Evolutionary conservation across 2,888 invertebrate species (phyloP), one percentile per base, ranked within the genome.

Genomic region (Cataglyphis cursor): DNA sequence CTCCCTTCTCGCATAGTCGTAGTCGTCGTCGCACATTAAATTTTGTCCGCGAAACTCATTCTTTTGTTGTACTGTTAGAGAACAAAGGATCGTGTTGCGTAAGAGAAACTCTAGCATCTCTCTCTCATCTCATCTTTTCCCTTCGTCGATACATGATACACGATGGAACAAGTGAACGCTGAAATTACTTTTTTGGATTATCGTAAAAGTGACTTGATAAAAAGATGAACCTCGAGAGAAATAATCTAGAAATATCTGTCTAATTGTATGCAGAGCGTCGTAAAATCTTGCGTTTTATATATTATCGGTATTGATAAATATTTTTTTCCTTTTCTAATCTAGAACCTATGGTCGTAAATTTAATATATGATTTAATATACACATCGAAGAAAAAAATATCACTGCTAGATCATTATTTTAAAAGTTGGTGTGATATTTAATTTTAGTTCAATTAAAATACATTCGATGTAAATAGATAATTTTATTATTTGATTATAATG

Each of bases 1-100:
- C 48, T 65, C 24, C 24, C n/a, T 65, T 28, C 5, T 12, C 15
- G 0, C 41, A 31, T 9, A 51, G n/a, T 75, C 59, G 18, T 48
- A 31, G 15, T 44, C 31, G 2, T 62, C 57, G 21, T 44, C 31
- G 35, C 15, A 24, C 28, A 57, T 65, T 54, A 38, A 76, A 76
- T 76, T 76, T 54, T 1, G n/a, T 4, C 24, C 38, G 41, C 10
- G 38, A 54, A 64, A 66, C n/a, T 65, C 24, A 54, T 65, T 12
- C 15, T 41, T 12, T 38, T 31, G 31, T 48, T 12, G 12, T 44
- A 12, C 9, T 8, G 59, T 41, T 8, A 9, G n/a, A 35, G 24
- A n/a, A 65, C 38, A 66, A 66, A 76, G 54, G 28, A 41, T 76
- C 28, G 10, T n/a, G n/a, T 76, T 76, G 54, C 28, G 65, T 66